These are phyloP conservation scores for Takifugu flavidus DNA, from an alignment of 2,113 vertebrate genomes.

Conservation along the genomic window DNA sequence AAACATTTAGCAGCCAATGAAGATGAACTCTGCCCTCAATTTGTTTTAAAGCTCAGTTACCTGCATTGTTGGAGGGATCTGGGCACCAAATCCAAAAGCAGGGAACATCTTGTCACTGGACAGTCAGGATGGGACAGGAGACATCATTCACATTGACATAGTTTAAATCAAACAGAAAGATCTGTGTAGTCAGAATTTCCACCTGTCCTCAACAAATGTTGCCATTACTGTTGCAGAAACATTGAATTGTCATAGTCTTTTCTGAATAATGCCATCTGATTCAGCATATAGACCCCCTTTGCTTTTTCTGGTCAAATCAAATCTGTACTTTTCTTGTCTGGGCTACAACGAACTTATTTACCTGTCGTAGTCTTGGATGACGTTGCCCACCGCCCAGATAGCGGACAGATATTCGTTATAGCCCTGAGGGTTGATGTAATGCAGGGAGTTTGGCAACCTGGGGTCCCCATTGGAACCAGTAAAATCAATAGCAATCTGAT, in stretches of 20 bases:
- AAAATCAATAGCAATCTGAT: slow-evolving; percentile 93
- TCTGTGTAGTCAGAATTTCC: too few species aligned
- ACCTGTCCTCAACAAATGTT: background rate
- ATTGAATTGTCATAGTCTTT: too few species aligned
- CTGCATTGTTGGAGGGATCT: slow-evolving; percentile 91
- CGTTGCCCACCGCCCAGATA: slow-evolving; percentile 91
- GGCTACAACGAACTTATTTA: slow-evolving; percentile 44
- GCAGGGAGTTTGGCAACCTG: slow-evolving; percentile 81
- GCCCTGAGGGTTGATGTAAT: slow-evolving; percentile 89
- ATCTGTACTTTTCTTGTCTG: too few species aligned
- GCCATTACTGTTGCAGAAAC: background rate
- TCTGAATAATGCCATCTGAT: too few species aligned
- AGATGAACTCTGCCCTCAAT: background rate
- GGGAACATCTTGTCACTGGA: slow-evolving; percentile 96
- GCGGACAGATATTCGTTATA: slow-evolving; percentile 93
- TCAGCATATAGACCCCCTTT: too few species aligned
- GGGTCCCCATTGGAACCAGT: slow-evolving; percentile 95
- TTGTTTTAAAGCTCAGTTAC: slow-evolving; percentile 55
- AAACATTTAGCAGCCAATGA: too few species aligned
- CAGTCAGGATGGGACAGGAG: background rate
- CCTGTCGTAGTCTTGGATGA: slow-evolving; percentile 95
- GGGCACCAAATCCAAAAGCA: slow-evolving; percentile 94
- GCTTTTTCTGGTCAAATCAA: too few species aligned
- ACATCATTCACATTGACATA: too few species aligned
- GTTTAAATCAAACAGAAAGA: too few species aligned